These are phyloP conservation scores for Antechinus flavipes DNA, from an alignment of 2,113 vertebrate species.

Conservation along the genomic window DNA sequence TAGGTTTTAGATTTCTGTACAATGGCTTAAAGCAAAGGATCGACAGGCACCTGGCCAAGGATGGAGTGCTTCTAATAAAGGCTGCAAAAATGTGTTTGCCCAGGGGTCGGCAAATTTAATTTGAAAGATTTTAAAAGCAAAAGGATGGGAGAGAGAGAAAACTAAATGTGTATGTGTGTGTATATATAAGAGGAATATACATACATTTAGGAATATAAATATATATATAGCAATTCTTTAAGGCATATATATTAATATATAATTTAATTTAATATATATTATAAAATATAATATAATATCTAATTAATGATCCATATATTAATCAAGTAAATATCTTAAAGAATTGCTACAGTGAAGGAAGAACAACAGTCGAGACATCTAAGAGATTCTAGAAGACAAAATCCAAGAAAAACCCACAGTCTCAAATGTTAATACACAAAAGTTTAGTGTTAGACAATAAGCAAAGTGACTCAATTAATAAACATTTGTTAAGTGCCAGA, in stretches of 20 bases:
- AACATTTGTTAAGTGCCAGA: background rate
- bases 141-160: background rate
- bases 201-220: background rate
- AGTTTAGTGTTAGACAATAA: background rate
- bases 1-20: background rate
- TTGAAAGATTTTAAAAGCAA: background rate
- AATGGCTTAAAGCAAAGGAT: background rate
- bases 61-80: background rate
- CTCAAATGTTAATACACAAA: background rate
- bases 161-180: background rate
- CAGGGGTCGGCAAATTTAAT: background rate
- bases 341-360: background rate
- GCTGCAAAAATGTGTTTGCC: background rate
- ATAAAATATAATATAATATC: no score
- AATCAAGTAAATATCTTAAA: background rate
- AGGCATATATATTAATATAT: no score
- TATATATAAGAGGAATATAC: no score
- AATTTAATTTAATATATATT: no score
- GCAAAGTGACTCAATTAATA: background rate
- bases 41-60: background rate
- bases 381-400: background rate
- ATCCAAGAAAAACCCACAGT: background rate
- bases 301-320: no score
- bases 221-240: no score
- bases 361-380: background rate